Evolutionary conservation across 2,113 vertebrate genomes (phyloP), one percentile per base, ranked within the genome.

Genomic region (Vombatus ursinus): DNA sequence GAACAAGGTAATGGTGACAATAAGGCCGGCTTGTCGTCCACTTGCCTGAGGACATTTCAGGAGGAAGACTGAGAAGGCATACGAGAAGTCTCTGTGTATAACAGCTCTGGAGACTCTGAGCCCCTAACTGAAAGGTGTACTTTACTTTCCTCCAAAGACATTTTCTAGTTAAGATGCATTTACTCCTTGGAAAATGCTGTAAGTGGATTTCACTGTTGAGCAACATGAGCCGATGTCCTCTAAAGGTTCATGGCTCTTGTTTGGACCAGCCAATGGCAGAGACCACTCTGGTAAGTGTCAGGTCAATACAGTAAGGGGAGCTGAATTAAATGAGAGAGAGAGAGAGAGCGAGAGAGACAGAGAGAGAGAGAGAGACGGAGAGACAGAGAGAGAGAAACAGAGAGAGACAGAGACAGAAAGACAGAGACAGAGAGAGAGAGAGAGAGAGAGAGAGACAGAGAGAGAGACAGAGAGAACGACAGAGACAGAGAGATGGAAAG

Each of bases 81-180:
- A 90, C 53, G 2, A 96, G 92, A 95, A 90, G 28, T 52, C 95
- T 47, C 54, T 37, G 68, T 52, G 92, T 51, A 92, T 68, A 96
- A 94, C 28, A 48, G 91, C 96, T 95, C 26, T 3, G 16, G 31
- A 77, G 61, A n/a, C 14, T 37, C 19, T 3, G 61, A n/a, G 37
- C 5, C 37, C 31, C 61, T 19, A 14, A 19, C 4, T 6, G 1
- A 19, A 11, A 77, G 37, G 37, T 68, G 5, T 3, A 10, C 23
- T 49, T 94, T 92, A 90, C 11, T 90, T 90, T 95, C 95, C 96
- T 92, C 91, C 92, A 93, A 94, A 57, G 96, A 31, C 90, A 84
- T 97, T 94, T 95, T 93, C 92, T 92, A n/a, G 44, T 7, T 50
- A 97, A 97, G 89, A 97, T 96, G 97, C 97, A 97, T 98, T 97